Evolutionary conservation across 2,888 invertebrate genomes (phyloP), one percentile per base, ranked within the genome.

Genomic region (Eugnorisma glareosa): DNA sequence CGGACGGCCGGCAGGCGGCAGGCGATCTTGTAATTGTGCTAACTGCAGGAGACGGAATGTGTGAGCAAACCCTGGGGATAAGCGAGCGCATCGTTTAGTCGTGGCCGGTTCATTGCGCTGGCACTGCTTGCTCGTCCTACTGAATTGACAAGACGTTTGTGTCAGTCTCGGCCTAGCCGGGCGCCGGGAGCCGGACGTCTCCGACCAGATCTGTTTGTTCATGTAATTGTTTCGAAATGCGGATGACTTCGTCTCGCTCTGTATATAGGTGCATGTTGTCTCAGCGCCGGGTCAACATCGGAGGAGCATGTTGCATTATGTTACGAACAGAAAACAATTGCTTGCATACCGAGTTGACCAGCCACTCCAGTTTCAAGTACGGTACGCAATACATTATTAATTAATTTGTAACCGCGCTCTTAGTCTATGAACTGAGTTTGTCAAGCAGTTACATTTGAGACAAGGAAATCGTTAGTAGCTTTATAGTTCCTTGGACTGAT

Each of bases 11-110:
- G 69, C 61, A 68, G 35, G 61, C 61, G 61, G 61, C 61, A 35
- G 45, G 45, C 54, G 45, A 73, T 66, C 66, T 66, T 82, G 85
- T 90, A 88, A 91, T 89, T 89, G 90, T 78, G 80, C 88, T 90
- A 90, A 90, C 89, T 89, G 86, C 83, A 68, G 81, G 68, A 79
- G 83, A 75, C 85, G 73, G 83, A 67, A 78, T 84, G 91, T 75
- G 79, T 83, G 86, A 81, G 79, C 78, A 83, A 84, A 84, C 83
- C 81, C 73, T 68, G 51, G 74, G 79, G 85, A 82, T 79, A 80
- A 85, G 81, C 71, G 79, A 77, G 67, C 37, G 75, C 57, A 76
- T 77, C 79, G 79, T 68, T 82, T 78, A 73, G 72, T 63, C 59
- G 59, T 45, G 63, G 66, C 75, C 63, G 74, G 71, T 64, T 72